Percentiles rank a stretch among this genome's conserved stretches.
Conservation (phyloP, 2,113 vertebrate species). For the Mus spicilegus region DNA sequence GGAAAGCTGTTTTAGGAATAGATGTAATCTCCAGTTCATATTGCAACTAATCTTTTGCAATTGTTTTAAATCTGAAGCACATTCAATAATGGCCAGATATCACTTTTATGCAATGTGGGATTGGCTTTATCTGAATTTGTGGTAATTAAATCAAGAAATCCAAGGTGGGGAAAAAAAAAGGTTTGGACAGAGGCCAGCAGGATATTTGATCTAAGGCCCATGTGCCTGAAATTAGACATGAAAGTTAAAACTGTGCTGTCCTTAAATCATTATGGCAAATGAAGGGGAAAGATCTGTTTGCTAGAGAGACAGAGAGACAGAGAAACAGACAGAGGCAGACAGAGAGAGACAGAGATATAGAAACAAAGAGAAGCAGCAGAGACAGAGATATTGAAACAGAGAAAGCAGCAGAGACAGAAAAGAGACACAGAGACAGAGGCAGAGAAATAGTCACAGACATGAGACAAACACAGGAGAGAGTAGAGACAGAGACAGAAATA, state of each 20-base stretch:
- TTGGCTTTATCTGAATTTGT: slow-evolving; percentile 75
- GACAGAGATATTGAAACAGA: too few relatives aligned
- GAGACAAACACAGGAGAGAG: neutral
- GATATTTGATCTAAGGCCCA: slow-evolving; percentile 75
- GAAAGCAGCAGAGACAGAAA: neutral
- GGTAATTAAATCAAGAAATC: slow-evolving; percentile 78
- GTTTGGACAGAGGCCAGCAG: slow-evolving; percentile 63
- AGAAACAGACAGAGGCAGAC: neutral
- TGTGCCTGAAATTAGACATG: slow-evolving; percentile 81
- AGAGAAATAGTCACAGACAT: neutral
- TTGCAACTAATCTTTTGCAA: neutral
- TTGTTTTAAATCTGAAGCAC: slow-evolving; percentile 60
- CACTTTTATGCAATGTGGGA: slow-evolving; percentile 55
- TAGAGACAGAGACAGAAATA: neutral
- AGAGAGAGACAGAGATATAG: neutral
- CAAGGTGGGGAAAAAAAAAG: slow-evolving; percentile 36
- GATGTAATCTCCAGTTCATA: slow-evolving; percentile 8
- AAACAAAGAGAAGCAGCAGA: neutral
- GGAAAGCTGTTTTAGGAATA: neutral
- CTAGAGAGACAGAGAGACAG: slow-evolving; percentile 21
- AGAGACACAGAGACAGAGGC: slow-evolving; percentile 17
- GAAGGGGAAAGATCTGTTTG: slow-evolving; percentile 63
- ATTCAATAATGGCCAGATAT: slow-evolving; percentile 39
- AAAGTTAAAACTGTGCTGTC: slow-evolving; percentile 55
- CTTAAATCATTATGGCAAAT: slow-evolving; percentile 68